A percentile compares a stretch with the other conserved stretches of the same genome.
phyloP scores from a whole-genome alignment of 2,113 vertebrate genomes.

The Macquaria australasica region DNA sequence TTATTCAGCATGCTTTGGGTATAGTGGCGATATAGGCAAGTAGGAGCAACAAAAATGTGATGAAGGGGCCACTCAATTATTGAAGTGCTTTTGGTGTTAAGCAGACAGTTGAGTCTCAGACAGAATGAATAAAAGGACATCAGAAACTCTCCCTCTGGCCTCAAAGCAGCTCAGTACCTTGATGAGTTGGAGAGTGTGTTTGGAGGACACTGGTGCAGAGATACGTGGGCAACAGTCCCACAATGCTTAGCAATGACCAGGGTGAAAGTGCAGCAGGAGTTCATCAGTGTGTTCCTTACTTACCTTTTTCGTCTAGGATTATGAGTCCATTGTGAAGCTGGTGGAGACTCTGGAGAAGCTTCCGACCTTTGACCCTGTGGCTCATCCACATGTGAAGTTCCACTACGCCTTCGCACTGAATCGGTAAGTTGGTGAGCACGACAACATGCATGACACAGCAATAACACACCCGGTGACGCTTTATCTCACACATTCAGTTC shows the following conservation, averaged over 20 bases:
- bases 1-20: slow-evolving; percentile 76
- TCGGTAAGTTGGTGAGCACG: slow-evolving; percentile 85
- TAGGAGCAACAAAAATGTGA: slow-evolving; percentile 49
- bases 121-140: slow-evolving; percentile 33
- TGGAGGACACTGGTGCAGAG: slow-evolving; percentile 4
- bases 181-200: not conserved
- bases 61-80: slow-evolving; percentile 52
- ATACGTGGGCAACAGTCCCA: not conserved
- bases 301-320: slow-evolving; percentile 86
- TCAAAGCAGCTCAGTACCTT: not conserved
- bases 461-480: not conserved
- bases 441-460: not conserved
- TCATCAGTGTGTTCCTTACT: slow-evolving; percentile 3
- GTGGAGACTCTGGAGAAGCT: slow-evolving; percentile 97
- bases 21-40: slow-evolving; percentile 40
- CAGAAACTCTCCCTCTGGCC: not conserved
- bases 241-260: not conserved
- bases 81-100: slow-evolving; percentile 47
- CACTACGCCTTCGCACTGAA: slow-evolving; percentile 98
- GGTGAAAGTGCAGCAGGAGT: not conserved
- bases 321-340: slow-evolving; percentile 96
- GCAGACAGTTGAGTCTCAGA: slow-evolving; percentile 27
- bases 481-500: not conserved
- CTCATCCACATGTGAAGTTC: slow-evolving; percentile 95
- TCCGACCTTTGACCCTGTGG: slow-evolving; percentile 95